phyloP scores from a whole-genome alignment of 2,888 invertebrate species.

The Eulithis testata region DNA sequence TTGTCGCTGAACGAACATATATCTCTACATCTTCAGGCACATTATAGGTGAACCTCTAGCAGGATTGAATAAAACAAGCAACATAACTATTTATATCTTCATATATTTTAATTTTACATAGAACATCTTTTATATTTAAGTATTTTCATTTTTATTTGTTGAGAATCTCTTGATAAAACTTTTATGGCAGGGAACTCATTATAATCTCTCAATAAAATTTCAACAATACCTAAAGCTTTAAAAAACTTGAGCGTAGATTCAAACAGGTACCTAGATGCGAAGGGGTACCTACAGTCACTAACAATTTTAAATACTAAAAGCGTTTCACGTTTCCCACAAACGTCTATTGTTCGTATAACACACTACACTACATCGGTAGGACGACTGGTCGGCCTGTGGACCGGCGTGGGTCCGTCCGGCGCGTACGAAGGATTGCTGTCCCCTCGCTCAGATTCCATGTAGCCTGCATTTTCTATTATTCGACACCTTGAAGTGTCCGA shows the following conservation, averaged over 20 bases:
- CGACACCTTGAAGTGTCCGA: conserved; percentile 73
- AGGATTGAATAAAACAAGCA: conserved; percentile 16
- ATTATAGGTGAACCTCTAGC: neutral
- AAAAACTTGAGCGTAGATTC: conserved; percentile 81
- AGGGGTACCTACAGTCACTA: conserved; percentile 76
- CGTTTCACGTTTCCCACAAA: conserved; percentile 82
- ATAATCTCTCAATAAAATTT: conserved; percentile 77
- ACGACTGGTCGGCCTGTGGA: conserved; percentile 60
- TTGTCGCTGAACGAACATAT: neutral
- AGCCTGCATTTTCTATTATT: conserved; percentile 81
- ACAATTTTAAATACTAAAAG: conserved; percentile 78
- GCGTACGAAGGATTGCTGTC: conserved; percentile 79
- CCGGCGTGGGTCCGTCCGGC: conserved; percentile 76
- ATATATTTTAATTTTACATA: conserved; percentile 68
- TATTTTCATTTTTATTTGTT: conserved; percentile 63
- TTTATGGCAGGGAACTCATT: conserved; percentile 76
- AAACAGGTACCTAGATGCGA: conserved; percentile 77
- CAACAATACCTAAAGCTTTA: conserved; percentile 79
- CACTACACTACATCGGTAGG: conserved; percentile 69
- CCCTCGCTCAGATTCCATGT: conserved; percentile 72
- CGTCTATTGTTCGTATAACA: conserved; percentile 58
- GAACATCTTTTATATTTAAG: conserved; percentile 75
- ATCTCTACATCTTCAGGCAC: neutral
- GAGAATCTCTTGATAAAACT: conserved; percentile 68
- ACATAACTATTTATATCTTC: conserved; percentile 45